phyloP scores from a whole-genome alignment of 1,140 invertebrate species.

The Pseudomyrmex pallidus region DNA sequence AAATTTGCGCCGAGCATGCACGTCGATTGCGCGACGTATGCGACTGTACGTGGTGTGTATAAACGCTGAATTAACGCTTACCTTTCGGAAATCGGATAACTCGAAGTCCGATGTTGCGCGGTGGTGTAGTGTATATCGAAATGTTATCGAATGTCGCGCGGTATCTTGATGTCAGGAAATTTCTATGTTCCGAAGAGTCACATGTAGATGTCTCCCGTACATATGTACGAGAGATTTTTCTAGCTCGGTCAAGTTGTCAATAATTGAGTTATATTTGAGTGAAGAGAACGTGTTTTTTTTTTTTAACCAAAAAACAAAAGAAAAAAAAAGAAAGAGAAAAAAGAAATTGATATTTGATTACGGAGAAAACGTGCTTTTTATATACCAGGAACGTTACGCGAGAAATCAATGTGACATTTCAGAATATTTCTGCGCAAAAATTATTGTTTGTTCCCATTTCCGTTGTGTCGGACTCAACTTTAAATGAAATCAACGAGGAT shows the following conservation, averaged over 20 bases:
- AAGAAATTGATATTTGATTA: conserved; percentile 1
- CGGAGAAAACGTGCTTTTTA: background rate
- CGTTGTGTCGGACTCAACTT: conserved; percentile 44
- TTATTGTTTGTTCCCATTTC: conserved; percentile 50
- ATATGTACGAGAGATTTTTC: background rate
- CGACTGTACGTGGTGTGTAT: background rate
- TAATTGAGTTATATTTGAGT: background rate
- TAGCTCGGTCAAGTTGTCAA: background rate
- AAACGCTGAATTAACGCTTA: conserved; percentile 25
- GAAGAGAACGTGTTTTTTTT: background rate
- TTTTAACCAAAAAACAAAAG: background rate
- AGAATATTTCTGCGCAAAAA: conserved; percentile 45
- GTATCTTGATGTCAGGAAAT: conserved; percentile 24
- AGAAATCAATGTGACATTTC: conserved; percentile 45
- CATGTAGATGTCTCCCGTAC: too few species aligned
- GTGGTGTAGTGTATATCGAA: background rate
- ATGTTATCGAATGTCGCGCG: conserved; percentile 35
- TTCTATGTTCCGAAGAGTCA: background rate
- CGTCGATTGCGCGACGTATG: background rate
- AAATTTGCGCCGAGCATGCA: background rate
- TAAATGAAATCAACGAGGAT: conserved; percentile 64
- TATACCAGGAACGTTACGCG: background rate
- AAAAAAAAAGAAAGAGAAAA: too few species aligned
- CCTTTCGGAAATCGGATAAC: conserved; percentile 20
- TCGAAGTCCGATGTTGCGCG: conserved; percentile 13